Percentiles rank a stretch among this genome's conserved stretches.
Conservation (phyloP, 2,113 vertebrate species). For the Chloroceryle aenea region DNA sequence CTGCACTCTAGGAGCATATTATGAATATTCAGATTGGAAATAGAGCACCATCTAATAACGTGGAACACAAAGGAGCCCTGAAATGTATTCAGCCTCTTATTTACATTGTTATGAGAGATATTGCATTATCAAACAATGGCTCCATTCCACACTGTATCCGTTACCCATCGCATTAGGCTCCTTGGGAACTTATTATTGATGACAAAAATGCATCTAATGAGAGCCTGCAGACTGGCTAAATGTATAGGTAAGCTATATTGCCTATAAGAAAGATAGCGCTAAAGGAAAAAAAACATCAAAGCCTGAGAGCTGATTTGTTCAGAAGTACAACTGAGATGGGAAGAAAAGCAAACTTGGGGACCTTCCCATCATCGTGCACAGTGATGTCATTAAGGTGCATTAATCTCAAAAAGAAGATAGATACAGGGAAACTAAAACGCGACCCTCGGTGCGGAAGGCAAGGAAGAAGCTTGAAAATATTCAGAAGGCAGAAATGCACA, state of each 20-base stretch:
- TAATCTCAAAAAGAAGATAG: constrained; percentile 41
- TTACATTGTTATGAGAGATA: constrained; percentile 53
- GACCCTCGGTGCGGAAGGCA: background rate
- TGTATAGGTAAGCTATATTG: constrained; percentile 32
- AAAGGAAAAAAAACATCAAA: constrained; percentile 43
- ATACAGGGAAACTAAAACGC: background rate
- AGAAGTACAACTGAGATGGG: constrained; percentile 37
- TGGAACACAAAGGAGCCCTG: constrained; percentile 34
- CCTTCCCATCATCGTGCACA: background rate
- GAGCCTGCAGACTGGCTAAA: background rate
- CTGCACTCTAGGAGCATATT: constrained; percentile 56
- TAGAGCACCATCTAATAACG: constrained; percentile 21
- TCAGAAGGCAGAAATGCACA: constrained; percentile 60
- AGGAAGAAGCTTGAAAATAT: constrained; percentile 64
- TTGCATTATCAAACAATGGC: constrained; percentile 37
- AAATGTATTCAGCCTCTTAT: constrained; percentile 31
- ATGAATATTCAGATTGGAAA: constrained; percentile 73
- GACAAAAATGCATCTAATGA: constrained; percentile 55
- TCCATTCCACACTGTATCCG: background rate
- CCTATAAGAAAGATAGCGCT: constrained; percentile 32
- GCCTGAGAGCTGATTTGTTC: constrained; percentile 30
- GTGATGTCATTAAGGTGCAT: constrained; percentile 51
- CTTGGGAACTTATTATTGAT: constrained; percentile 60
- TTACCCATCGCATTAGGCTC: constrained; percentile 17
- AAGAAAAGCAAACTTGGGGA: constrained; percentile 57